Evolutionary conservation across 2,888 invertebrate genomes (phyloP).

Genomic region (Nomada fabriciana): DNA sequence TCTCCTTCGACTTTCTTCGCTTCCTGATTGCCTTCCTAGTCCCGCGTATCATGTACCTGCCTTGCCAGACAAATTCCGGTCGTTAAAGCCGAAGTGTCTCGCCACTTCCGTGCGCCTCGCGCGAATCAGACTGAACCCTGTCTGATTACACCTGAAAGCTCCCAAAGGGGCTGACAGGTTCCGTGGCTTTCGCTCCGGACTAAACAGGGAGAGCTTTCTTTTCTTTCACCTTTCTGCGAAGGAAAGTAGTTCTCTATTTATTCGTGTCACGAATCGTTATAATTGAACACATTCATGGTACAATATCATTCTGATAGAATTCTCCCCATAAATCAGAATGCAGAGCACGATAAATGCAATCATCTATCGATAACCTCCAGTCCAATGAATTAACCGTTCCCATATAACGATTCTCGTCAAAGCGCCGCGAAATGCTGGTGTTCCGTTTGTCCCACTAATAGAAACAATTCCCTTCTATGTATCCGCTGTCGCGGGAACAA

Average conservation of each 20-base stretch:
- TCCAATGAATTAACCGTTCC: too few species aligned
- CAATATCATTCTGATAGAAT: too few species aligned
- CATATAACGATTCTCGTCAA: too few species aligned
- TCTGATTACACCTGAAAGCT: background rate
- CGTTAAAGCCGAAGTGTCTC: constrained; percentile 51
- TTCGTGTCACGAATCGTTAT: background rate
- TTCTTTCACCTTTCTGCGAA: background rate
- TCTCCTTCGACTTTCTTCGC: constrained; percentile 64
- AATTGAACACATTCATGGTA: background rate
- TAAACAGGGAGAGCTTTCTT: constrained; percentile 9
- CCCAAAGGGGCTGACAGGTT: constrained; percentile 4
- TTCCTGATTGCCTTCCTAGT: constrained; percentile 65
- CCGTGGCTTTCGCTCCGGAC: background rate
- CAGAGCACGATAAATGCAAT: too few species aligned
- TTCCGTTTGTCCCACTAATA: too few species aligned
- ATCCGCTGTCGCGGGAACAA: constrained; percentile 69
- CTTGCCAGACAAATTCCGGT: constrained; percentile 63
- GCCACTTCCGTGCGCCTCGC: constrained; percentile 45
- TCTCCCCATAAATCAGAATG: too few species aligned
- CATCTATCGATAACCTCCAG: too few species aligned
- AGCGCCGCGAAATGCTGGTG: too few species aligned
- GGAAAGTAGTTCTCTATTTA: background rate
- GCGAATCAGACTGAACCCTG: constrained; percentile 28
- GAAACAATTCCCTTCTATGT: background rate
- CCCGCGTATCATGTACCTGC: constrained; percentile 59